Base-by-base conservation (phyloP, 2,888 invertebrate species). In the Scrobipalpa atriplicella region DNA sequence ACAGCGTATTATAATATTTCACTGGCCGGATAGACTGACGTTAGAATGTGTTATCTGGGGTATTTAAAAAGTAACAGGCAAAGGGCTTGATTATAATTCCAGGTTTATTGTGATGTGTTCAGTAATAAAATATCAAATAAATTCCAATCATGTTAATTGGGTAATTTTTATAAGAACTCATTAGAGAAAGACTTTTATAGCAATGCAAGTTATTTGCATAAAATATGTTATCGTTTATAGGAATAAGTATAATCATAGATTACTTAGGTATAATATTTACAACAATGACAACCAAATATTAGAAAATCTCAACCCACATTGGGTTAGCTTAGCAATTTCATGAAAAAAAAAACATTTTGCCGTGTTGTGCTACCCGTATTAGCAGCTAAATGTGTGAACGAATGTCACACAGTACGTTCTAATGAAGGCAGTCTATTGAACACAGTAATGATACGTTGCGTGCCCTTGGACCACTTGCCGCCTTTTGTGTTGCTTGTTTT, bases 391-490 rank as follows among this genome's bases (percentile, higher is more conserved):
- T 29, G 47, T 52, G 64, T 64, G 65, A 58, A 38, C 54, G 54
- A 56, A 39, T 66, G 61, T 62, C 62, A 66, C 43, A 38, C 18
- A 64, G 64, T 54, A 54, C 29, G 16, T 43, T 1, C 39, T 74
- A 76, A 77, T 74, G 69, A 74, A 67, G 43, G 36, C 54, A 64
- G 72, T 69, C 72, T 71, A 77, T 76, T 76, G 75, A 75, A 66
- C 72, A 68, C 56, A 38, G 65, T 73, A 73, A 76, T 73, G 71
- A 71, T 66, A 69, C 51, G 68, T 66, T 62, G 64, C 62, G 54
- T 62, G 71, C 66, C 78, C 78, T 77, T 75, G 78, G 73, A 75
- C 75, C 62, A 73, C 54, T 69, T 71, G 72, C 71, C 64, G 63
- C 66, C 71, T 69, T 71, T 58, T 73, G 51, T 64, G 64, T 29